These are phyloP conservation scores for Eupithecia subumbrata DNA, from an alignment of 2,888 invertebrate genomes.

Conservation along the genomic window DNA sequence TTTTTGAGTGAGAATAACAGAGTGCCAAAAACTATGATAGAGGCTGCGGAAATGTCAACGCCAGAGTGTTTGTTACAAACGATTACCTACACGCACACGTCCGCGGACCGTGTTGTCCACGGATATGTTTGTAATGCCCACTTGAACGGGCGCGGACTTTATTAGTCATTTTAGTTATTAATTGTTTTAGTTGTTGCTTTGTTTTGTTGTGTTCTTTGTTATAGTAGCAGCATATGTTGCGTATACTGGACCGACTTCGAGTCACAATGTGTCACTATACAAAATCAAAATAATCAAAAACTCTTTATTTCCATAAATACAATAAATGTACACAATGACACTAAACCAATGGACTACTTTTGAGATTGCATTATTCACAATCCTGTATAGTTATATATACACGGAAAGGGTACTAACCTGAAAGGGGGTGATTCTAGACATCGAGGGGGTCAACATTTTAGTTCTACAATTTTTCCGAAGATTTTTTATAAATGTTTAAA, in stretches of 20 bases:
- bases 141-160: slow-evolving; percentile 11
- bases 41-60: slow-evolving; percentile 29
- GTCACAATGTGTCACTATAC: background rate
- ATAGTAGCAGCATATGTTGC: slow-evolving; percentile 1
- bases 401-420: no score
- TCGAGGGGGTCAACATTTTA: no score
- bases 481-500: no score
- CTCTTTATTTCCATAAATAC: no score
- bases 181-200: slow-evolving; percentile 10
- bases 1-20: background rate
- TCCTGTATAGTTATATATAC: no score
- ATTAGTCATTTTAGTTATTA: slow-evolving; percentile 15
- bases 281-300: no score
- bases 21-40: slow-evolving; percentile 20
- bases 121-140: slow-evolving; percentile 20
- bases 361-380: no score
- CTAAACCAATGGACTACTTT: no score
- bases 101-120: slow-evolving; percentile 15
- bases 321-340: no score
- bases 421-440: no score
- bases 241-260: background rate
- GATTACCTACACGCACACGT: slow-evolving; percentile 31
- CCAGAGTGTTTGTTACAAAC: slow-evolving; percentile 33
- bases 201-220: slow-evolving; percentile 5
- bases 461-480: no score